Conservation (phyloP, 2,888 invertebrate species). For the Diarsia dahlii region DNA sequence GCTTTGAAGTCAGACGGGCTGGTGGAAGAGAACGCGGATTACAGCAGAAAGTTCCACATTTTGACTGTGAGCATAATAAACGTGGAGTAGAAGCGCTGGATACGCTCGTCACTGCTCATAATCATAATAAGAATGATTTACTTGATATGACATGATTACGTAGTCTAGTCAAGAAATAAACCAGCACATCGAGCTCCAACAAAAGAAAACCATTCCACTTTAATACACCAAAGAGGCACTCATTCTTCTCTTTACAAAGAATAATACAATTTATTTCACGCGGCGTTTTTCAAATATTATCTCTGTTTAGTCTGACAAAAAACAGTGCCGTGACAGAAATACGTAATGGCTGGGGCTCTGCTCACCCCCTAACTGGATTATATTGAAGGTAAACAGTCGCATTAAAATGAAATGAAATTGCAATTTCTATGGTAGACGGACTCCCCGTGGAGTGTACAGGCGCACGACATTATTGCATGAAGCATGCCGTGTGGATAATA, state of each 20-base stretch:
- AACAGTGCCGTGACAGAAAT: conserved; percentile 71
- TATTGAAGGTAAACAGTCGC: conserved; percentile 87
- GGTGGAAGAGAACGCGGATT: too few species aligned
- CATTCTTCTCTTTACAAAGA: conserved; percentile 9
- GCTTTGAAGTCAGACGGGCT: too few species aligned
- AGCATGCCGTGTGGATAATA: conserved; percentile 4
- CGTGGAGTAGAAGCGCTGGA: too few species aligned
- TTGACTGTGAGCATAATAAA: too few species aligned
- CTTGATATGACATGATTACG: not conserved
- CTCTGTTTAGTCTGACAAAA: conserved; percentile 53
- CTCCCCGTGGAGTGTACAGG: conserved; percentile 73
- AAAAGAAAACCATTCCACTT: not conserved
- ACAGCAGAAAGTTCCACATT: too few species aligned
- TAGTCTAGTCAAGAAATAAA: not conserved
- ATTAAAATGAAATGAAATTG: conserved; percentile 88
- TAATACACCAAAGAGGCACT: not conserved
- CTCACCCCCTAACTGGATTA: conserved; percentile 79
- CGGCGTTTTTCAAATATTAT: conserved; percentile 57
- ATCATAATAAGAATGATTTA: not conserved
- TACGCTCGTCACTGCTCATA: too few species aligned
- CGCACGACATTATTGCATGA: conserved; percentile 58
- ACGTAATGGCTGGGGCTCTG: conserved; percentile 65
- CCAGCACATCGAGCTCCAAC: not conserved
- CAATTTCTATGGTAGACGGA: conserved; percentile 79
- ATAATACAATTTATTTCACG: conserved; percentile 38